phyloP scores from a whole-genome alignment of 2,113 vertebrate species.

The Pontoporia blainvillei region DNA sequence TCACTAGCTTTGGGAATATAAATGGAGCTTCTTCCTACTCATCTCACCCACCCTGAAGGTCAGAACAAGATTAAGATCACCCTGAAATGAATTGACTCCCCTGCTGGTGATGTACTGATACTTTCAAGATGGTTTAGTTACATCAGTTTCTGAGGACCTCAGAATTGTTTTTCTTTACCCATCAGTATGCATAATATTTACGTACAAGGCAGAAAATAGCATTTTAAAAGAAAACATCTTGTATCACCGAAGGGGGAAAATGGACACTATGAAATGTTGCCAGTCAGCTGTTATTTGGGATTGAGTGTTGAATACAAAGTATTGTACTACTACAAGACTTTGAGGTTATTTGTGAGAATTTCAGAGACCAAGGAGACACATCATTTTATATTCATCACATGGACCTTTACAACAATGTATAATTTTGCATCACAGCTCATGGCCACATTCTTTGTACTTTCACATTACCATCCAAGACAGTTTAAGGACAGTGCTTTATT shows the following conservation, averaged over 20 bases:
- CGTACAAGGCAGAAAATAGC: not conserved
- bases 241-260: not conserved
- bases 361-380: not conserved
- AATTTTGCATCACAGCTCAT: not conserved
- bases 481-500: not conserved
- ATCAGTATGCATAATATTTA: not conserved
- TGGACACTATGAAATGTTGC: not conserved
- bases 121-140: slow-evolving; percentile 24
- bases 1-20: slow-evolving; percentile 49
- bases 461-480: not conserved
- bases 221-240: slow-evolving; percentile 14
- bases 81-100: not conserved
- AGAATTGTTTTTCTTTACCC: not conserved
- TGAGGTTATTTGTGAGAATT: not conserved
- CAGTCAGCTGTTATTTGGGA: not conserved
- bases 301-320: not conserved
- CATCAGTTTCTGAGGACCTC: not conserved
- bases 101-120: not conserved
- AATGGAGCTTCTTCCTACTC: slow-evolving; percentile 25
- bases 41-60: slow-evolving; percentile 43
- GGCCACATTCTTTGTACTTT: not conserved
- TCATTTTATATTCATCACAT: not conserved
- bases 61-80: slow-evolving; percentile 60
- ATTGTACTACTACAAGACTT: not conserved
- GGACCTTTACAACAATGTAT: not conserved